A percentile compares a stretch with the other conserved stretches of the same genome.
phyloP scores from a whole-genome alignment of 2,113 vertebrate genomes.

The Procavia capensis region DNA sequence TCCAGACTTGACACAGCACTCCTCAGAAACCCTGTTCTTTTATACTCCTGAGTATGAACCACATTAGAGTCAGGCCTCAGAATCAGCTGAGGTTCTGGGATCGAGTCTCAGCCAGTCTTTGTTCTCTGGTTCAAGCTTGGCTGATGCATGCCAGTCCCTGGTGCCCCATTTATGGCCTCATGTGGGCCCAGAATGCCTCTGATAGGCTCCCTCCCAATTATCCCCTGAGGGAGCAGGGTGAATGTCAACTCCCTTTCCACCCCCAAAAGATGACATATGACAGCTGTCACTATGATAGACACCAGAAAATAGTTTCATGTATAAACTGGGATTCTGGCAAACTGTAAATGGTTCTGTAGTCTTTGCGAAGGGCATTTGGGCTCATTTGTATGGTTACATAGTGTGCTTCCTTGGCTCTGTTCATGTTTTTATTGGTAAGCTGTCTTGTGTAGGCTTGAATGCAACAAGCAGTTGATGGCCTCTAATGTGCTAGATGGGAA shows the following conservation, averaged over 20 bases:
- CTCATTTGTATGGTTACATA: neutral
- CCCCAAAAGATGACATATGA: neutral
- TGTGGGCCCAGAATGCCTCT: constrained; percentile 35
- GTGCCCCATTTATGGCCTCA: constrained; percentile 2
- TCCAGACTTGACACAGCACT: neutral
- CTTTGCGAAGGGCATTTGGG: neutral
- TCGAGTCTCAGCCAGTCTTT: constrained; percentile 66
- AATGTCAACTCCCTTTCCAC: neutral
- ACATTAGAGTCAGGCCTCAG: constrained; percentile 58
- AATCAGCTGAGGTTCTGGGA: constrained; percentile 71
- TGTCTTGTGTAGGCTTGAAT: neutral
- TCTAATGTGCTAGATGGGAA: constrained; percentile 6
- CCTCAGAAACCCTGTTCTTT: neutral
- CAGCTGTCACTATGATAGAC: neutral
- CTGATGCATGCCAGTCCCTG: constrained; percentile 51
- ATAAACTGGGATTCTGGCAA: constrained; percentile 27
- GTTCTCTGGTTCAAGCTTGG: constrained; percentile 57
- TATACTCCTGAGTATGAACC: constrained; percentile 63
- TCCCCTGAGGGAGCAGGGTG: neutral
- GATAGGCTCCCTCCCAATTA: neutral
- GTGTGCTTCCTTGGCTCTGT: constrained; percentile 30
- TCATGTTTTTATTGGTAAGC: constrained; percentile 55
- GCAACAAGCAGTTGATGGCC: neutral
- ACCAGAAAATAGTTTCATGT: constrained; percentile 27
- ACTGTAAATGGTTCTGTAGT: neutral